Evolutionary conservation across 2,888 invertebrate genomes (phyloP), one percentile per base, ranked within the genome.

Genomic region (Dinocampus coccinellae): DNA sequence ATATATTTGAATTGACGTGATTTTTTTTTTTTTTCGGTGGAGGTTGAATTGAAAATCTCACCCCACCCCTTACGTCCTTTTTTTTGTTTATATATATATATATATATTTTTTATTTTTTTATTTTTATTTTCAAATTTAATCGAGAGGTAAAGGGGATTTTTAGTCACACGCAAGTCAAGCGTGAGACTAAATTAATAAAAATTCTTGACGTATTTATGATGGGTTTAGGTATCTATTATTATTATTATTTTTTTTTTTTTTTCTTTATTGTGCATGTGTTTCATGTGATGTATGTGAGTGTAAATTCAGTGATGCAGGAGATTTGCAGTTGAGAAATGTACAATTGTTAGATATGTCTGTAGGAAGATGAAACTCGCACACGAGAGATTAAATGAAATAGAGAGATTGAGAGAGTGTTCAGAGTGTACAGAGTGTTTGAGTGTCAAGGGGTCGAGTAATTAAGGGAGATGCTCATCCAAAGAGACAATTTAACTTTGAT

Each of bases 401-500:
- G 69, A 52, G 57, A 16, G 26, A 26, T 57, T 20, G 47, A 33
- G 24, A 47, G 26, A 70, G 66, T n/a, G 53, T 20, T n/a, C n/a
- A n/a, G 53, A 22, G 42, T 53, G 39, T 69, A 58, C 42, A 34
- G 58, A 39, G n/a, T n/a, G 39, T n/a, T 2, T 16, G 16, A 16
- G 7, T 47, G 47, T 0, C 16, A 47, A n/a, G 76, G 74, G 77
- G 76, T 79, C 78, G 78, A 84, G 85, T 86, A 85, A 87, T 87
- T 86, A 87, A 87, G 85, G 84, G 81, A 85, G 83, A n/a, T n/a
- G n/a, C 85, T 86, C 85, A 84, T 85, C 83, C 82, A 82, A 79
- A 78, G 81, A 83, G 86, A 87, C 87, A 85, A 87, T 87, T 86
- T 83, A 84, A 82, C n/a, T 83, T 87, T 87, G 85, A 87, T 86